Evolutionary conservation across 1,140 invertebrate species (phyloP), one percentile per base, ranked within the genome.

Genomic region (Trigoniulus corallinus): DNA sequence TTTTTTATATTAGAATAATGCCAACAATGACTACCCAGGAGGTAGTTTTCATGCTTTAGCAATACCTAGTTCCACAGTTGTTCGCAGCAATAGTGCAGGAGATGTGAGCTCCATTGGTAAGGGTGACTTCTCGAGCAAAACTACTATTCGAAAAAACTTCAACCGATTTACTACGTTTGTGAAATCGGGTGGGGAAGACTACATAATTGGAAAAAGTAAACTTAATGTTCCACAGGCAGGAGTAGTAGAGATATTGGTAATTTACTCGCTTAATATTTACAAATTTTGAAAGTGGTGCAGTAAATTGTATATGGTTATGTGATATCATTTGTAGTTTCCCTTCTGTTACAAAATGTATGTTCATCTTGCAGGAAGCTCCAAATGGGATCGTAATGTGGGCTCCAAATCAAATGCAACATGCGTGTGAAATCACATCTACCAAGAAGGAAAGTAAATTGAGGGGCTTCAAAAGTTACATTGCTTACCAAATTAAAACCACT

Each of bases 371-470:
- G 72, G 74, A 85, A 64, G 66, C 51, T 53, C 69, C 79, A 59
- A 67, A 74, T 58, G 80, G 80, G 41, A 72, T 12, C 7, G 7
- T 76, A 4, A 67, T 71, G 45, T 95, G 89, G 89, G 69, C 77
- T 46, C 72, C 75, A 2, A 76, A 78, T 26, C 66, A 74, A 24
- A 75, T 82, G 49, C 72, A 76, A 4, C 94, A 89, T 61, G 76
- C 72, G 18, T 93, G 93, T 54, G 73, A 80, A 46, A 82, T 98
- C 3, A 82, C 88, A 18, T 94, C 91, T 47, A 93, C 92, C 1
- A 95, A 96, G 62, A 97, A 97, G 61, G 91, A 95, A 69, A 81
- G 85, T 0, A 98, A 98, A 70, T 78, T 97, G 54, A 95, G 95
- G 64, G 93, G 94, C 22, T 76, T 98, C 51, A 97, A 98, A 68